Base-by-base conservation (phyloP, 2,113 vertebrate species). In the Tachysurus fulvidraco region DNA sequence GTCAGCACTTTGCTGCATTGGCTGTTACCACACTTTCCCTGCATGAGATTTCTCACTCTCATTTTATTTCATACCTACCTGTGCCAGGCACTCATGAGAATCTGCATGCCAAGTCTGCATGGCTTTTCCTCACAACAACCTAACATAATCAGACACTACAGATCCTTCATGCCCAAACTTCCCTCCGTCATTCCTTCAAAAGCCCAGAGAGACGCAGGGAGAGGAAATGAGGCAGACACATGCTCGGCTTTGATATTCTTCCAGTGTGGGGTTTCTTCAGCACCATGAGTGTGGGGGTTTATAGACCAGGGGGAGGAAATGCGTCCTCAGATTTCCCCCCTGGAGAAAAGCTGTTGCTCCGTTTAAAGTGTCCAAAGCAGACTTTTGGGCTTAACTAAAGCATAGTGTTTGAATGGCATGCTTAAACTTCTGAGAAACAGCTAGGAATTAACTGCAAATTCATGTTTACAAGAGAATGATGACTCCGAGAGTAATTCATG, bases 201-300 rank as follows among this genome's bases (percentile, higher is more conserved):
- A 62, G 57, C 52, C 76, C 59, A 36, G 50, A 50, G 79, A 89
- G 74, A 81, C 67, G 84, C 71, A 88, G 82, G 74, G 88, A 89
- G 90, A 92, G 93, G 91, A 94, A 94, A 91, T 87, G 88, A 92
- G 88, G 78, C 89, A 92, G 91, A 93, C 93, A 86, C 84, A 81
- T 89, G 71, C 80, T 81, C 80, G 6, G 64, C 94, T 94, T 93
- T 94, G 91, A 94, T 92, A 91, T 86, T 0, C 14, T 88, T 92
- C 92, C 94, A 93, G 90, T 83, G 86, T 83, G 13, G 25, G 25
- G 23, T 92, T 92, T 89, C 90, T 83, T 88, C 88, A 88, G 83
- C 81, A 88, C 84, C 54, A 85, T 90, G 84, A 82, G 36, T 76
- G 87, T 90, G 82, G 89, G 85, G 89, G 87, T 77, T 88, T 88